Evolutionary conservation across 2,113 vertebrate species (phyloP).

Genomic region (Seriola aureovittata): DNA sequence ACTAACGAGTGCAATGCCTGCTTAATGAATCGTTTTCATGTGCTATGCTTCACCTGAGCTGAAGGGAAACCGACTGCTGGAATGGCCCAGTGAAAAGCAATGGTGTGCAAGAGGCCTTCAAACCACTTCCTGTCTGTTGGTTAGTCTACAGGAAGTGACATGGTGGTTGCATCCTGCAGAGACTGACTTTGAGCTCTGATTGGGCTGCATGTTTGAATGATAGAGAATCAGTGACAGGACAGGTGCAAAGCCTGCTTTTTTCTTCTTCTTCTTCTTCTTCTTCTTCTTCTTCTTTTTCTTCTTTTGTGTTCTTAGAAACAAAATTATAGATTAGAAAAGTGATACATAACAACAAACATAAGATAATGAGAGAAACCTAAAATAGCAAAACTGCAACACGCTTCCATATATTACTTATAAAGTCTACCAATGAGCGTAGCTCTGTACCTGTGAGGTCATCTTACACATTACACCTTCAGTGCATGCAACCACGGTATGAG

Average conservation of each 20-base stretch:
- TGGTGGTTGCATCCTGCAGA: constrained; percentile 78
- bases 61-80: constrained; percentile 35
- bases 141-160: constrained; percentile 82
- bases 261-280: constrained; percentile 1
- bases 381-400: neutral
- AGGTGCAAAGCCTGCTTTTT: neutral
- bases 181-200: constrained; percentile 55
- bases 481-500: too few species aligned
- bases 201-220: constrained; percentile 21
- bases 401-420: neutral
- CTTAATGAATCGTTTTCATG: constrained; percentile 13
- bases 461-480: too few species aligned
- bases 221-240: constrained; percentile 20
- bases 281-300: too few species aligned
- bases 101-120: constrained; percentile 65
- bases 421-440: neutral
- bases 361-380: neutral
- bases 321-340: neutral
- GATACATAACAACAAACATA: neutral
- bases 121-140: constrained; percentile 82
- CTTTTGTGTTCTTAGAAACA: constrained; percentile 13
- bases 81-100: constrained; percentile 44
- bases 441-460: neutral
- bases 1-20: neutral
- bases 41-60: constrained; percentile 44